Base-by-base conservation (phyloP, 2,888 invertebrate species). In the Empis stercorea region DNA sequence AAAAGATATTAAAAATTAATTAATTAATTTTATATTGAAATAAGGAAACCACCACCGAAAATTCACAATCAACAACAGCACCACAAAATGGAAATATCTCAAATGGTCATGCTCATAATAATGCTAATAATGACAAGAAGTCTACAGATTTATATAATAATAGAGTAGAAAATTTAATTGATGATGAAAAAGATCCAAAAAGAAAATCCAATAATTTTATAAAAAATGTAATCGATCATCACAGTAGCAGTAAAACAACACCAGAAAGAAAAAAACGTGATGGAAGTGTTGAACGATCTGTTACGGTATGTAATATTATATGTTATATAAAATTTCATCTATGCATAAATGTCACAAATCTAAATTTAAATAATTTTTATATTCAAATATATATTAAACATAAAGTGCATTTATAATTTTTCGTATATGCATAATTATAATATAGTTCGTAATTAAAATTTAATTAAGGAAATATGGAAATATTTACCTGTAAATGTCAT, bases 91-190 rank as follows among this genome's bases (percentile, higher is more conserved):
- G 56, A 60, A 61, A 59, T 57, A 61, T 68, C 61, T 62, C 65
- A 63, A 67, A 68, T 60, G 68, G 65, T 57, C 64, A 67, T 60
- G 59, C 61, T 54, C 57, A 49, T 49, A 55, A 42, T 44, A 54
- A 44, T 41, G 51, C 30, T 42, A 49, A 51, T 51, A 46, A 49
- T 43, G 52, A 54, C 41, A 53, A 52, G 38, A 43, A 50, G 45
- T 45, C 48, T 50, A 49, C 52, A 55, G 50, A 45, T 34, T 45
- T 49, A 47, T 49, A 48, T 44, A 49, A 48, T 34, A 44, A 46
- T 41, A 49, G 48, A 43, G 38, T 46, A 47, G 44, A 49, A 16
- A 51, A 38, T 41, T 27, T 47, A 14, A 44, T 38, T 39, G 34
- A 20, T 36, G 42, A 50, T 11, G 45, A 50, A 32, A 34, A 34